phyloP scores from a whole-genome alignment of 2,113 vertebrate species.

The Gnathonemus echidnorhynchus region DNA sequence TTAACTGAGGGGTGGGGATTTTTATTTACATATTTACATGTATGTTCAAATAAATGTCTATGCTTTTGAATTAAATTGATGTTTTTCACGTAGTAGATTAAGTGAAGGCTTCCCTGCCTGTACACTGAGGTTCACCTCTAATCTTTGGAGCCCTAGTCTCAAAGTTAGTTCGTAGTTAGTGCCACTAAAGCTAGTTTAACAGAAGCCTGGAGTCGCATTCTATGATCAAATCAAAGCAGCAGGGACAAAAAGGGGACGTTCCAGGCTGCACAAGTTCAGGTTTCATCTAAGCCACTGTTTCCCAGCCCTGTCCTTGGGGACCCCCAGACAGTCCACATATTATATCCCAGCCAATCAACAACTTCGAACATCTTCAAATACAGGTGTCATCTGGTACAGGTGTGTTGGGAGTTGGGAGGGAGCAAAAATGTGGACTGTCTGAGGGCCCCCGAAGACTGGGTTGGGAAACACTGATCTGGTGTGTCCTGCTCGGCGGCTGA shows the following conservation, averaged over 20 bases:
- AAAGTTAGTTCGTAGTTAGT: not conserved
- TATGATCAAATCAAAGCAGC: not conserved
- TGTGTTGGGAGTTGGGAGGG: not conserved
- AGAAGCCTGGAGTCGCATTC: not conserved
- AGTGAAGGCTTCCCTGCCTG: not conserved
- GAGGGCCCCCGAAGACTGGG: not conserved
- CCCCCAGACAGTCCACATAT: not conserved
- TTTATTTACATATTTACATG: slow-evolving; percentile 12
- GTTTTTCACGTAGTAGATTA: not conserved
- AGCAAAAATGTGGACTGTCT: not conserved
- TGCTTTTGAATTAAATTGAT: not conserved
- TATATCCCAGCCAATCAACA: not conserved
- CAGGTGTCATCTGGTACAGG: not conserved
- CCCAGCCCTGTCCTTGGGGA: not conserved
- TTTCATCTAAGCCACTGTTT: not conserved
- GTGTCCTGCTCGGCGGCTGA: not conserved
- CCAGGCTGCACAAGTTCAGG: not conserved
- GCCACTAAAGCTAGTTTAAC: not conserved
- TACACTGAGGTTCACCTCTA: not conserved
- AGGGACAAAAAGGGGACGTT: not conserved
- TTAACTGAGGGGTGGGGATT: not conserved
- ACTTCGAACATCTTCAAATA: not conserved
- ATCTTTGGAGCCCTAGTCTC: not conserved
- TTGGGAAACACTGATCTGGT: not conserved
- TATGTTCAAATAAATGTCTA: not conserved